Percentiles rank a stretch among this genome's conserved stretches.
phyloP scores from a whole-genome alignment of 2,113 vertebrate species.

The Datnioides undecimradiatus region DNA sequence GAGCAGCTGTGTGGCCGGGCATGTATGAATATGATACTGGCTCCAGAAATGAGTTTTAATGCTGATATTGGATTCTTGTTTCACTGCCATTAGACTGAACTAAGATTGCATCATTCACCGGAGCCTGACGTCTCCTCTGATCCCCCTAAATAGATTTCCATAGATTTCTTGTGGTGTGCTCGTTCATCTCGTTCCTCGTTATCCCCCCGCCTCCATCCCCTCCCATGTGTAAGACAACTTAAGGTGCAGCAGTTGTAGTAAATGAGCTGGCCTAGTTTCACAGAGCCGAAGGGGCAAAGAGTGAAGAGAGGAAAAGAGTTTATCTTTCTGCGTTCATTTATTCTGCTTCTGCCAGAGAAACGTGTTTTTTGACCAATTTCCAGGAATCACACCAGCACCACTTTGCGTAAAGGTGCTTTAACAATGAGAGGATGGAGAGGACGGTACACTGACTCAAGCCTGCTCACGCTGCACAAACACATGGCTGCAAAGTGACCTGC shows the following conservation, averaged over 20 bases:
- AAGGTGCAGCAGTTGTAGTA: slow-evolving; percentile 10
- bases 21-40: not conserved
- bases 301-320: not conserved
- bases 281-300: not conserved
- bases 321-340: not conserved
- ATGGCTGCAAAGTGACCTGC: too few species aligned
- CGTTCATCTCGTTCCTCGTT: not conserved
- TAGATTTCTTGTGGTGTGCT: not conserved
- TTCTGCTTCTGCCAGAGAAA: not conserved
- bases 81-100: too few species aligned
- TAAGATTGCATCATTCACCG: not conserved
- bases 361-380: not conserved
- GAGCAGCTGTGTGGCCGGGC: not conserved
- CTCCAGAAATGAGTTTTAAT: not conserved
- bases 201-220: not conserved
- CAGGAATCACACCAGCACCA: not conserved
- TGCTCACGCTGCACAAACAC: too few species aligned
- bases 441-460: too few species aligned
- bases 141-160: not conserved
- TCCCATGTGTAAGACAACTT: not conserved
- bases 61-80: too few species aligned
- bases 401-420: too few species aligned
- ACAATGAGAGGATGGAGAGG: too few species aligned
- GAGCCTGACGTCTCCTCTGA: not conserved
- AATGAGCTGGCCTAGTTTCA: slow-evolving; percentile 23